These are phyloP conservation scores for Cinclus cinclus DNA, from an alignment of 2,113 vertebrate genomes.

Conservation along the genomic window DNA sequence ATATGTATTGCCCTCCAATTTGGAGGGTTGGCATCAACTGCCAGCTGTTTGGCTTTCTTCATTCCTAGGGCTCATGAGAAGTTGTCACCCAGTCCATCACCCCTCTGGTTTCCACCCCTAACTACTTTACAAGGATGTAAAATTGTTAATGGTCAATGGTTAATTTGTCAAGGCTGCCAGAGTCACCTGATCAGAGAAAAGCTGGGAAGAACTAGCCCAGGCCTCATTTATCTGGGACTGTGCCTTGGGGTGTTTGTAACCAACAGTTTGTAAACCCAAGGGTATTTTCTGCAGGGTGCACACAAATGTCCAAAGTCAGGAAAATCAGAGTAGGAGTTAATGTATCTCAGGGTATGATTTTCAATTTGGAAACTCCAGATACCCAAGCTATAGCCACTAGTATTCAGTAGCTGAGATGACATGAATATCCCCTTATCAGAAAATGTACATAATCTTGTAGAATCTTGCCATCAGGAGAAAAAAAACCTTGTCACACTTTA, in stretches of 20 bases:
- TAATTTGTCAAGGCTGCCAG: background rate
- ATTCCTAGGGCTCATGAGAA: background rate
- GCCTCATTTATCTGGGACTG: background rate
- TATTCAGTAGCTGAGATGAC: background rate
- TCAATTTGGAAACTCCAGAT: background rate
- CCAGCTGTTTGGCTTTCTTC: background rate
- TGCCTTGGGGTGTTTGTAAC: background rate
- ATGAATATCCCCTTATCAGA: background rate
- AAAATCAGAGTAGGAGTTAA: background rate
- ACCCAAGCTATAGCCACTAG: background rate
- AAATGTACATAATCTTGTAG: background rate
- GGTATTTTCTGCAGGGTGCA: background rate
- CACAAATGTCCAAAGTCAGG: accelerated
- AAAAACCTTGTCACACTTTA: background rate
- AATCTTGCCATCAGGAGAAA: background rate
- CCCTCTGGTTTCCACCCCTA: background rate
- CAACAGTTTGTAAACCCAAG: background rate
- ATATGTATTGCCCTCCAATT: accelerated
- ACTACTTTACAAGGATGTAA: background rate
- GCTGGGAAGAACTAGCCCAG: background rate
- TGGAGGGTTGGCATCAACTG: background rate
- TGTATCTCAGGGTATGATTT: background rate
- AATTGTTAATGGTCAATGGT: background rate
- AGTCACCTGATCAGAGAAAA: background rate
- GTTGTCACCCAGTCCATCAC: background rate